Conservation (phyloP, 2,888 invertebrate species). For the Tortrix viridana region DNA sequence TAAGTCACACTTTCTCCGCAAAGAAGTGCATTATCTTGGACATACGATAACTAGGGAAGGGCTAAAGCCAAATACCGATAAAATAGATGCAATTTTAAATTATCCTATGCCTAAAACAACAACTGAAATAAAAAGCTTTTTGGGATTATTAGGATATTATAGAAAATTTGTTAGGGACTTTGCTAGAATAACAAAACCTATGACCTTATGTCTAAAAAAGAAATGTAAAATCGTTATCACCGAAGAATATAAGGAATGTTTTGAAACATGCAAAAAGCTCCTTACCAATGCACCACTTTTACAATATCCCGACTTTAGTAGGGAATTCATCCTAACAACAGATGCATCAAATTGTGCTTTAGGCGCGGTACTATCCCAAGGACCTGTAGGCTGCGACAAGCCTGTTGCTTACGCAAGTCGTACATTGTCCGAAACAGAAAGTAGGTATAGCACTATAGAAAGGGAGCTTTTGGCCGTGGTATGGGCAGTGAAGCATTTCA, state of each 20-base stretch:
- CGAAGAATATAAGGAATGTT: constrained; percentile 40
- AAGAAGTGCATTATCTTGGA: constrained; percentile 42
- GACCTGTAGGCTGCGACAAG: constrained; percentile 34
- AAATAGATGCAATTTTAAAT: constrained; percentile 43
- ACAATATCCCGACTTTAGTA: constrained; percentile 52
- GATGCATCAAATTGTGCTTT: constrained; percentile 27
- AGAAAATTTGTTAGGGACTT: no score
- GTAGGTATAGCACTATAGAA: constrained; percentile 37
- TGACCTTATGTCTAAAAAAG: constrained; percentile 39
- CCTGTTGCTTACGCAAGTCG: constrained; percentile 5
- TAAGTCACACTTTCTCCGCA: constrained; percentile 43
- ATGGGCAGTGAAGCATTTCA: constrained; percentile 32
- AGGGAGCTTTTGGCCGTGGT: constrained; percentile 35
- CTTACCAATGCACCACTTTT: constrained; percentile 50
- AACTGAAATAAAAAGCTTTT: constrained; percentile 50
- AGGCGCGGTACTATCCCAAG: constrained; percentile 39
- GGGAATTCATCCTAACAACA: constrained; percentile 15
- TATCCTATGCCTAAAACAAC: constrained; percentile 45
- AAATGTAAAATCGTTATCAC: constrained; percentile 28
- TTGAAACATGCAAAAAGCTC: constrained; percentile 41
- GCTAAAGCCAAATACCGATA: constrained; percentile 35
- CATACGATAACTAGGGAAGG: constrained; percentile 40
- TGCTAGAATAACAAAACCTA: neutral
- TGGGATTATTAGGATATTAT: constrained; percentile 45
- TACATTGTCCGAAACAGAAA: constrained; percentile 1